phyloP scores from a whole-genome alignment of 2,113 vertebrate genomes.

The Cyphomyrus discorhynchus region DNA sequence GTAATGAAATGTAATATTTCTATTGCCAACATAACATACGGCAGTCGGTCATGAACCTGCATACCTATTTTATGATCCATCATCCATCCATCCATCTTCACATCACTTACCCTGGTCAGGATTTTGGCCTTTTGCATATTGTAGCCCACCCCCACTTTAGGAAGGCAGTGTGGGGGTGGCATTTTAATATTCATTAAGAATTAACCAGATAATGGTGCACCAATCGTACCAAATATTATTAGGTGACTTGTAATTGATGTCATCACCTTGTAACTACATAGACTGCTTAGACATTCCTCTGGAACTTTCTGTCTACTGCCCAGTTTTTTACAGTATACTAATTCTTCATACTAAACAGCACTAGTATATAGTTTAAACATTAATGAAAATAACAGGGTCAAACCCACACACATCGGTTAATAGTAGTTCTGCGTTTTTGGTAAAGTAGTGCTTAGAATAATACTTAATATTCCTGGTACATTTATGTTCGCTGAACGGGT shows the following conservation, averaged over 20 bases:
- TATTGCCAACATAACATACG: neutral
- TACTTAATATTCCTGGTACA: neutral
- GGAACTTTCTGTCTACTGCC: neutral
- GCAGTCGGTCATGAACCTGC: neutral
- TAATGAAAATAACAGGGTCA: neutral
- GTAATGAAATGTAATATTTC: neutral
- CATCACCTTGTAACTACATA: neutral
- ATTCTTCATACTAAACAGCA: neutral
- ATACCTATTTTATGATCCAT: neutral
- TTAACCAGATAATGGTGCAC: neutral
- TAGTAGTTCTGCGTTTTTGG: neutral
- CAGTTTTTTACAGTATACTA: neutral
- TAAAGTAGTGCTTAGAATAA: neutral
- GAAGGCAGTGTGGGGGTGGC: neutral
- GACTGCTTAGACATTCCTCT: neutral
- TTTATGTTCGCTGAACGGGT: neutral
- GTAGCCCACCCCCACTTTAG: neutral
- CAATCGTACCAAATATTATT: neutral
- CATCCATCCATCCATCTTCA: neutral
- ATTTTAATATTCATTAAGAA: neutral
- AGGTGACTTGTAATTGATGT: neutral
- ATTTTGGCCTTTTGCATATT: neutral
- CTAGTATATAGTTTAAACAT: neutral
- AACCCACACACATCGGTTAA: neutral
- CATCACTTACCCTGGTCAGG: neutral